Base-by-base conservation (phyloP, 2,888 invertebrate species). In the Cheilosia variabilis region DNA sequence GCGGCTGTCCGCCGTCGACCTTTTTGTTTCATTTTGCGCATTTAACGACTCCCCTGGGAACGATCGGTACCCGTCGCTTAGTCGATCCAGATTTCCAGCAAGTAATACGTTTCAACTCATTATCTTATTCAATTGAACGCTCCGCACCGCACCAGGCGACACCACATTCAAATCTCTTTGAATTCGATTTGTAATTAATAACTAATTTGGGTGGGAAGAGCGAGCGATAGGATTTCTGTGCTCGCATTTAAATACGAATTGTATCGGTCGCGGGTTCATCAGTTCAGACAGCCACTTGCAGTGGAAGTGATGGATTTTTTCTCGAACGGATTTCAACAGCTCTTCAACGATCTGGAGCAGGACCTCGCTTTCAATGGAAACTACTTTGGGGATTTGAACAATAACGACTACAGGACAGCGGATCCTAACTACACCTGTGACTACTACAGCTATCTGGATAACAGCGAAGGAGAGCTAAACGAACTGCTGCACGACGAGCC, bases 311-410 rank as follows among this genome's bases (percentile, higher is more conserved):
- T 92, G 92, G 92, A 92, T 75, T 92, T 92, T 89, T 90, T 92
- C 88, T 90, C 92, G 66, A 92, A 91, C 78, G 92, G 91, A 62
- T 92, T 92, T 79, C 92, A 92, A 83, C 91, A 92, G 88, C 89
- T 92, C 60, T 92, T 91, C 88, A 90, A 89, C 72, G 92, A 92
- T 47, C 87, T 92, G 75, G 90, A 90, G 17, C 91, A 91, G 55
- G 88, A 88, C 66, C 45, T 80, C 5, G 57, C 60, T 19, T 66
- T 43, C 57, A 72, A 68, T 63, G 76, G 55, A 10, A 62, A 87
- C 72, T 88, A 87, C 45, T 87, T 87, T 52, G 88, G 88, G 22
- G 79, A 73, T 15, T 52, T 50, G 22, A 77, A 80, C 22, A 81
- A 77, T 24, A 63, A 47, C 17, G 58, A 27, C 24, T 55, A 57